Conservation (phyloP, 2,888 invertebrate species). For the Drosophila histrio region DNA sequence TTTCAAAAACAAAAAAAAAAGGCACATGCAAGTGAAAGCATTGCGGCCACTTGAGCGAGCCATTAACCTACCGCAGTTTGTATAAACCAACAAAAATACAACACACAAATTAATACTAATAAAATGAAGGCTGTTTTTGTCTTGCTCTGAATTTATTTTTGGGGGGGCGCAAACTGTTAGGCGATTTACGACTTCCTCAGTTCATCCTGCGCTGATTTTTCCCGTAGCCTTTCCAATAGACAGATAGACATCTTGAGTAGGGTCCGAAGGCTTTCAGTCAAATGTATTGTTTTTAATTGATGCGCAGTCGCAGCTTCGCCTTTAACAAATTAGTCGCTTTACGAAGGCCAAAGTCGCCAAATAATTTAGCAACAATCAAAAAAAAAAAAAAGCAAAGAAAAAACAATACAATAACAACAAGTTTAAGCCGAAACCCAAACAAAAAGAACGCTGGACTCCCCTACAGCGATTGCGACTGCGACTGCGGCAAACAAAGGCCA, state of each 20-base stretch:
- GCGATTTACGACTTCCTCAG: slow-evolving; percentile 75
- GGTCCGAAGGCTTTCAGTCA: slow-evolving; percentile 81
- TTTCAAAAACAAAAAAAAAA: not conserved
- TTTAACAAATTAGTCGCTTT: slow-evolving; percentile 64
- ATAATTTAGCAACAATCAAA: slow-evolving; percentile 56
- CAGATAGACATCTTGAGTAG: slow-evolving; percentile 80
- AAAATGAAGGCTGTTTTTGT: slow-evolving; percentile 35
- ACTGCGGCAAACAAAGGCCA: slow-evolving; percentile 65
- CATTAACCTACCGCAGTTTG: slow-evolving; percentile 79
- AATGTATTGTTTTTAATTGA: slow-evolving; percentile 67
- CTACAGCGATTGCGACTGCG: not conserved
- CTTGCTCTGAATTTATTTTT: slow-evolving; percentile 13
- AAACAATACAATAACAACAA: slow-evolving; percentile 1
- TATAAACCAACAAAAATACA: slow-evolving; percentile 58
- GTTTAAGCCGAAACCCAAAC: slow-evolving; percentile 6
- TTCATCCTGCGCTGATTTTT: slow-evolving; percentile 62
- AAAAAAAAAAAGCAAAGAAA: slow-evolving; percentile 6
- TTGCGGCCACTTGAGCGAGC: slow-evolving; percentile 66
- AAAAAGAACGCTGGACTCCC: slow-evolving; percentile 10
- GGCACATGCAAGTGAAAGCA: slow-evolving; percentile 64
- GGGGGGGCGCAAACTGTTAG: slow-evolving; percentile 56
- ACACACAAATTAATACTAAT: slow-evolving; percentile 69
- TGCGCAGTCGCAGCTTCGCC: slow-evolving; percentile 39
- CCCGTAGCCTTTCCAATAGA: slow-evolving; percentile 44
- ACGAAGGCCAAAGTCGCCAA: slow-evolving; percentile 57